Evolutionary conservation across 2,888 invertebrate genomes (phyloP), one percentile per base, ranked within the genome.

Genomic region (Liopterus haemorrhoidalis): DNA sequence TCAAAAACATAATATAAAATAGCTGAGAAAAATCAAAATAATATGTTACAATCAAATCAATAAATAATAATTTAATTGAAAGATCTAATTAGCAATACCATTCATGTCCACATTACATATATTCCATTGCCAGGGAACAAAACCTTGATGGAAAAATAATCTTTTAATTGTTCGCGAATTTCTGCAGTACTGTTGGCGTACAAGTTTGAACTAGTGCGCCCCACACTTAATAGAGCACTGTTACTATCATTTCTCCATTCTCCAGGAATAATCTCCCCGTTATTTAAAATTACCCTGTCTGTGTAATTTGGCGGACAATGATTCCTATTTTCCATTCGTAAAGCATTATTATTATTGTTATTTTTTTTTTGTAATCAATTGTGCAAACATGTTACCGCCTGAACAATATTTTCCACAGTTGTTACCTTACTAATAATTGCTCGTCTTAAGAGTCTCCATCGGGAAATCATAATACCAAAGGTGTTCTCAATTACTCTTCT

Each of bases 71-170:
- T n/a, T n/a, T n/a, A n/a, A n/a, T n/a, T n/a, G n/a, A n/a, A n/a
- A n/a, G n/a, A n/a, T n/a, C n/a, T 30, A 30, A 31, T 33, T 18
- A 5, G 9, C 35, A 28, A 28, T 6, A 6, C 8, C 28, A 33
- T 33, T 33, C 35, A 33, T 33, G 12, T 33, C 18, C 9, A 33
- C 4, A 33, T 33, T 33, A 20, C 35, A 33, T 9, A 19, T 18
- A 19, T 33, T 4, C 35, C 18, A 33, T 33, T 33, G 35, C 35
- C 35, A 33, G 12, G 35, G 35, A n/a, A 33, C 35, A 18, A 20
- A 33, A 18, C 19, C 18, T 19, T 33, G n/a, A 33, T 4, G 8
- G 18, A 33, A 18, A 33, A 33, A 16, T 33, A 33, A n/a, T 33
- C 16, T 33, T 33, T 33, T 8, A 15, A 33, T 33, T 6, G 12